A percentile compares a stretch with the other conserved stretches of the same genome.
Evolutionary conservation across 2,113 vertebrate genomes (phyloP).

Genomic region (Cathartes aura): DNA sequence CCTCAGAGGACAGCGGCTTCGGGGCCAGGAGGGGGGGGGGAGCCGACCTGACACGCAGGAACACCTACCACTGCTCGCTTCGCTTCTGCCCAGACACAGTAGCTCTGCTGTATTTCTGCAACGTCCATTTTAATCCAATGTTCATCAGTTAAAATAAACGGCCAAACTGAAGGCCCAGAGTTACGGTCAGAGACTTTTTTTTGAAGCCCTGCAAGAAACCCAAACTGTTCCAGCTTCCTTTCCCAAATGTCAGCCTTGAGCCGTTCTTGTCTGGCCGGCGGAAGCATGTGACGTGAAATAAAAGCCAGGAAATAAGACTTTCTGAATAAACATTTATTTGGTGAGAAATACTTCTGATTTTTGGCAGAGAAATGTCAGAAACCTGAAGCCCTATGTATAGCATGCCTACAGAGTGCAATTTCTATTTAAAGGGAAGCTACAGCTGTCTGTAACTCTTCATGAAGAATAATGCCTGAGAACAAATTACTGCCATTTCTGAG

Average conservation of each 20-base stretch:
- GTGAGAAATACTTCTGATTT: slow-evolving; percentile 63
- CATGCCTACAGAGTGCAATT: slow-evolving; percentile 40
- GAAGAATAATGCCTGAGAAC: slow-evolving; percentile 68
- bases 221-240: slow-evolving; percentile 11
- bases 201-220: neutral
- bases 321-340: slow-evolving; percentile 69
- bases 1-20: fast-evolving
- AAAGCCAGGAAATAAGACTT: slow-evolving; percentile 57
- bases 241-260: neutral
- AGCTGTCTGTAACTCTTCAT: slow-evolving; percentile 65
- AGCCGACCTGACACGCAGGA: fast-evolving
- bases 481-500: slow-evolving; percentile 53
- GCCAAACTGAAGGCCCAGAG: neutral
- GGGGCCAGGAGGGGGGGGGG: fast-evolving
- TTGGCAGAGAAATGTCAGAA: slow-evolving; percentile 62
- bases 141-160: neutral
- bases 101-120: neutral
- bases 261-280: neutral
- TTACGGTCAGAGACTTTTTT: neutral
- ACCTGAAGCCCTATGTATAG: slow-evolving; percentile 61
- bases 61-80: fast-evolving
- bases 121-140: neutral
- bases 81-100: neutral
- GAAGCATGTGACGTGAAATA: slow-evolving; percentile 23
- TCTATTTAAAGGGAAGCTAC: slow-evolving; percentile 68